Percentiles rank a stretch among this genome's conserved stretches.
Conservation (phyloP, 2,888 invertebrate genomes). For the Carabus problematicus region DNA sequence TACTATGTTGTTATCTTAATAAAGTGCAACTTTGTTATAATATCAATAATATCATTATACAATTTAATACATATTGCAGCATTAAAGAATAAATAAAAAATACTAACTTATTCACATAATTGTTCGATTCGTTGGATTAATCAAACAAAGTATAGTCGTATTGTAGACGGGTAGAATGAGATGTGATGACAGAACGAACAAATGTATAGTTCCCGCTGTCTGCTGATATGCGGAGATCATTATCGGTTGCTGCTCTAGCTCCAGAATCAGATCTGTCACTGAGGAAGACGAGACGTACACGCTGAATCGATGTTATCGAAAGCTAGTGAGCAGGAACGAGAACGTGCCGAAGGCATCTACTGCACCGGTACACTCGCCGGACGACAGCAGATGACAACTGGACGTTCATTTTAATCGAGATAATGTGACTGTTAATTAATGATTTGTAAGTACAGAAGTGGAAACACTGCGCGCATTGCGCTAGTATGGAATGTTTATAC, state of each 20-base stretch:
- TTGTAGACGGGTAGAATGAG: background rate
- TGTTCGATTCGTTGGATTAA: too few relatives aligned
- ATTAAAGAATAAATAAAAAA: too few relatives aligned
- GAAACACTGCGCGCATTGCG: background rate
- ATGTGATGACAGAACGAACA: slow-evolving; percentile 29
- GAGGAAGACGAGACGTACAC: slow-evolving; percentile 5
- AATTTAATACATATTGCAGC: too few relatives aligned
- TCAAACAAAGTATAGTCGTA: too few relatives aligned
- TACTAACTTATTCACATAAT: too few relatives aligned
- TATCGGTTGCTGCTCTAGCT: background rate
- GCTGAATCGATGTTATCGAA: slow-evolving; percentile 13
- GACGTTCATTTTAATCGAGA: slow-evolving; percentile 26
- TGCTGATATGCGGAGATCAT: slow-evolving; percentile 11
- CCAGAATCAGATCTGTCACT: slow-evolving; percentile 10
- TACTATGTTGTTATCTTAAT: too few relatives aligned
- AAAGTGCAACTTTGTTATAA: too few relatives aligned
- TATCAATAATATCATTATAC: too few relatives aligned
- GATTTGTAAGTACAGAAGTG: slow-evolving; percentile 24
- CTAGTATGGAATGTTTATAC: background rate
- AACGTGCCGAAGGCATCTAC: background rate
- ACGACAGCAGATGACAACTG: slow-evolving; percentile 31
- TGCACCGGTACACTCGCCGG: background rate
- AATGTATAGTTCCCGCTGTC: slow-evolving; percentile 3
- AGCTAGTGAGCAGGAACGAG: background rate
- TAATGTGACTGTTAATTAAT: slow-evolving; percentile 40